Evolutionary conservation across 2,797 vertebrate species (phyloP), one percentile per base, ranked within the genome.

Genomic region (Mallotus villosus): DNA sequence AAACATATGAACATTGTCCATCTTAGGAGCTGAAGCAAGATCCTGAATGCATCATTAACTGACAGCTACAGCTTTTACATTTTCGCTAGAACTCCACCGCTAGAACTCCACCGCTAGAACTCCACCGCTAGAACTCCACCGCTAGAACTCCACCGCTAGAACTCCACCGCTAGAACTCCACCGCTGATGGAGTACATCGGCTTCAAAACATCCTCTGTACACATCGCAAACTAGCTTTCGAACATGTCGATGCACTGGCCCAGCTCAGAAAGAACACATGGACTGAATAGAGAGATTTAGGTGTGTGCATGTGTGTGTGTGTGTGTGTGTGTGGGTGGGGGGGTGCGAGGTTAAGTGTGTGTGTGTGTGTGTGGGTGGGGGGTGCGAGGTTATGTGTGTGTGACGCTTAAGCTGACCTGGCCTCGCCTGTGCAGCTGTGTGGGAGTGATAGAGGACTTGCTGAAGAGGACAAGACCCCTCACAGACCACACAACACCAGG

Each of bases 361-460:
- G 61, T 63, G 25, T 41, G 32, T 17, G 29, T 6, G 25, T 19
- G 62, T 37, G 62, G 2, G 62, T 41, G 12, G 7, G 12, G 49
- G 12, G 8, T 37, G 34, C 34, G 5, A 37, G 6, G 34, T 41
- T 46, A 2, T 60, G 61, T 34, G 16, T 63, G 61, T 29, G 61
- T 29, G 27, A 46, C 41, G 2, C 12, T 46, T 14, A 46, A 11
- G 12, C 74, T 84, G 78, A 74, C 70, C 77, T 82, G 58, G 46
- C 74, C 77, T 67, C 17, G 72, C 77, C 46, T n/a, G 71, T 76
- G 72, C 19, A 11, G 75, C 70, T 85, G 86, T 73, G 87, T 89
- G 85, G 86, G 88, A 83, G 87, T 77, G 67, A 73, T 67, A 71
- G 49, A 46, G 65, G 81, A 79, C 76, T 83, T 82, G 80, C 81